These are phyloP conservation scores for Drosophila prostipennis DNA, from an alignment of 2,888 invertebrate species.

Conservation along the genomic window DNA sequence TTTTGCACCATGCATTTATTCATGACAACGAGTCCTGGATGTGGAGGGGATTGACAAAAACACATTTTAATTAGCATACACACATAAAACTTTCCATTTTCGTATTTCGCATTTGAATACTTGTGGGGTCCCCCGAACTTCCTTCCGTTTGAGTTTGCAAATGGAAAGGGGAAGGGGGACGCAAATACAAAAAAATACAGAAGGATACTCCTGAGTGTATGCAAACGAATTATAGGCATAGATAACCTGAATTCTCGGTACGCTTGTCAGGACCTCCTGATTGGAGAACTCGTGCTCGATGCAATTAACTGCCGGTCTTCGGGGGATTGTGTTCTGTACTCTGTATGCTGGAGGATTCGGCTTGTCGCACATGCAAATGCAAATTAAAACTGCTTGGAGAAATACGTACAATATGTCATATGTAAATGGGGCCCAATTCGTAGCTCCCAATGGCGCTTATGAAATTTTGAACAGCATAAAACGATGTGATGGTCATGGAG, in stretches of 20 bases:
- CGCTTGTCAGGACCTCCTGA: slow-evolving; percentile 9
- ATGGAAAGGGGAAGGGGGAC: not conserved
- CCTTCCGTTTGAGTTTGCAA: slow-evolving; percentile 4
- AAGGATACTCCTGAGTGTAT: slow-evolving; percentile 3
- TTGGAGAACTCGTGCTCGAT: slow-evolving; percentile 27
- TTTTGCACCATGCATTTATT: slow-evolving; percentile 30
- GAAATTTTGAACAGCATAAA: slow-evolving; percentile 35
- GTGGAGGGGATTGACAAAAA: slow-evolving; percentile 30
- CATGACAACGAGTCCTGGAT: slow-evolving; percentile 22
- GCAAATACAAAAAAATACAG: not conserved
- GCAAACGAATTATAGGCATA: slow-evolving; percentile 19
- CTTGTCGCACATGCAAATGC: slow-evolving; percentile 22
- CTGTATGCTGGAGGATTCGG: slow-evolving; percentile 3
- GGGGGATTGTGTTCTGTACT: not conserved
- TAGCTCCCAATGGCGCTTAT: slow-evolving; percentile 34
- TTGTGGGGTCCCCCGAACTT: slow-evolving; percentile 9
- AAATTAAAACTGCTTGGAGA: slow-evolving; percentile 38
- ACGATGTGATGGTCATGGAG: slow-evolving; percentile 10
- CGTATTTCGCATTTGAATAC: slow-evolving; percentile 28
- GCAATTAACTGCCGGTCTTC: slow-evolving; percentile 35
- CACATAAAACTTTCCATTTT: slow-evolving; percentile 32
- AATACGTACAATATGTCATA: slow-evolving; percentile 34
- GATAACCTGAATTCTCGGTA: slow-evolving; percentile 16
- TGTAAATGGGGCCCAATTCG: slow-evolving; percentile 20
- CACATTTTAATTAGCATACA: slow-evolving; percentile 45